These are phyloP conservation scores for Scaptodrosophila lebanonensis DNA, from an alignment of 1,140 invertebrate species.

Conservation along the genomic window DNA sequence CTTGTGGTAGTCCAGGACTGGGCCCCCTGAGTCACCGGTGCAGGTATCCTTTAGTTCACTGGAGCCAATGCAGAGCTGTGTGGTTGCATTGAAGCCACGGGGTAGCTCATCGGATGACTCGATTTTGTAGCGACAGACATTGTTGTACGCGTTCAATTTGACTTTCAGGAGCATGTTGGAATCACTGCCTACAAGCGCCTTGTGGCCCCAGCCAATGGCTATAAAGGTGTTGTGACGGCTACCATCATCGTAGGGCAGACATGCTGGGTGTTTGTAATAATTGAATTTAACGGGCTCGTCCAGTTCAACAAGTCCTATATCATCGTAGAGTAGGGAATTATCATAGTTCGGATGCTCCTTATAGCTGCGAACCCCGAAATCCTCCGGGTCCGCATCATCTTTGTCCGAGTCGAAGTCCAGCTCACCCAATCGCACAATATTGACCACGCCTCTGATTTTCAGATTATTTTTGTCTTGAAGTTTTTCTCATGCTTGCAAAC, in stretches of 20 bases:
- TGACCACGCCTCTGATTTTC: conserved; percentile 25
- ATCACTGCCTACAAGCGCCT: conserved; percentile 8
- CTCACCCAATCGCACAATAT: conserved; percentile 51
- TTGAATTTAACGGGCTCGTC: conserved; percentile 29
- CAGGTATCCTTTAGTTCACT: conserved; percentile 77
- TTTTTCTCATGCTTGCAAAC: too few species aligned
- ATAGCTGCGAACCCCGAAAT: conserved; percentile 24
- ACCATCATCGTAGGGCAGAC: conserved; percentile 39
- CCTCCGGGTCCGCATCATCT: conserved; percentile 53
- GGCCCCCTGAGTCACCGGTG: conserved; percentile 69
- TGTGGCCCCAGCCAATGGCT: conserved; percentile 51
- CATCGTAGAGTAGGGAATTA: conserved; percentile 34
- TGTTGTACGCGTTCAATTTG: conserved; percentile 35
- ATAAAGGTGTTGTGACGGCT: conserved; percentile 14
- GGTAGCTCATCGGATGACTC: conserved; percentile 53
- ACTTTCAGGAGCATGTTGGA: conserved; percentile 78
- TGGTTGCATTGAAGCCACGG: conserved; percentile 77
- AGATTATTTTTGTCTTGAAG: background rate
- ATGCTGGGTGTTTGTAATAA: conserved; percentile 55
- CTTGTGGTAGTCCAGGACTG: conserved; percentile 49
- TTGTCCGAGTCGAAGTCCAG: conserved; percentile 39
- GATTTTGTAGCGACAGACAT: conserved; percentile 53
- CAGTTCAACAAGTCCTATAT: conserved; percentile 47
- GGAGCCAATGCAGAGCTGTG: conserved; percentile 83
- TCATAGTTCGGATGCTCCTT: conserved; percentile 38